Evolutionary conservation across 2,113 vertebrate genomes (phyloP).

Genomic region (Alosa alosa): DNA sequence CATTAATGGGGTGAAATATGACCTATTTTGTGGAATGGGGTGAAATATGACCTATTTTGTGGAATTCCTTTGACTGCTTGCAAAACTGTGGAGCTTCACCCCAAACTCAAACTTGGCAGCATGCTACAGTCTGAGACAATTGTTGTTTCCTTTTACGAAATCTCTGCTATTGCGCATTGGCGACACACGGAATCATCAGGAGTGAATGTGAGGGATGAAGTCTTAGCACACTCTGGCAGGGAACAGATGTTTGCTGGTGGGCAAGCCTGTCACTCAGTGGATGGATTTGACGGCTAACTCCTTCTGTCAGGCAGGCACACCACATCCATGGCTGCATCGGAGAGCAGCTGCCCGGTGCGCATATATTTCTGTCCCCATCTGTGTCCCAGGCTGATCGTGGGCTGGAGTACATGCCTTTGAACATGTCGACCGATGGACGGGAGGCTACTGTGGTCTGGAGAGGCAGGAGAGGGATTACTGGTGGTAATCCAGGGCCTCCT

Average conservation of each 20-base stretch:
- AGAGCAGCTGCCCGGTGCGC: slow-evolving; percentile 58
- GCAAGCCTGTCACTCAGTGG: slow-evolving; percentile 15
- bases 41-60: not conserved
- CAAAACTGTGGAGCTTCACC: not conserved
- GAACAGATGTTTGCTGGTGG: slow-evolving; percentile 13
- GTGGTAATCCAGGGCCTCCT: slow-evolving; percentile 60
- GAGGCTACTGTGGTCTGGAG: slow-evolving; percentile 67
- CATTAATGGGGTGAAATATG: slow-evolving; percentile 4
- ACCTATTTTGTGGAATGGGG: not conserved
- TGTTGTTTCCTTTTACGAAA: slow-evolving; percentile 1
- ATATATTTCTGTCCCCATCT: slow-evolving; percentile 69
- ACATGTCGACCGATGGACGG: slow-evolving; percentile 65
- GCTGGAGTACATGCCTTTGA: slow-evolving; percentile 62
- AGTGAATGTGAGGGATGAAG: slow-evolving; percentile 19
- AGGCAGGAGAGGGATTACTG: slow-evolving; percentile 64
- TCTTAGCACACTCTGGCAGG: not conserved
- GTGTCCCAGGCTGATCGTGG: slow-evolving; percentile 62
- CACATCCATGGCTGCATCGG: slow-evolving; percentile 63
- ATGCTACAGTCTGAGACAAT: not conserved
- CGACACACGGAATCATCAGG: not conserved
- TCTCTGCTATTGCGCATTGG: not conserved
- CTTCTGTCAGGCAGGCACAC: slow-evolving; percentile 61
- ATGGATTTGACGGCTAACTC: slow-evolving; percentile 53
- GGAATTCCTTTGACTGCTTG: not conserved
- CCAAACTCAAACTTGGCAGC: not conserved